Percentiles rank a stretch among this genome's conserved stretches.
These are phyloP conservation scores for Eunapius fragilis DNA, from an alignment of 37 sponge, comb jelly and placozoan species.

Conservation along the genomic window DNA sequence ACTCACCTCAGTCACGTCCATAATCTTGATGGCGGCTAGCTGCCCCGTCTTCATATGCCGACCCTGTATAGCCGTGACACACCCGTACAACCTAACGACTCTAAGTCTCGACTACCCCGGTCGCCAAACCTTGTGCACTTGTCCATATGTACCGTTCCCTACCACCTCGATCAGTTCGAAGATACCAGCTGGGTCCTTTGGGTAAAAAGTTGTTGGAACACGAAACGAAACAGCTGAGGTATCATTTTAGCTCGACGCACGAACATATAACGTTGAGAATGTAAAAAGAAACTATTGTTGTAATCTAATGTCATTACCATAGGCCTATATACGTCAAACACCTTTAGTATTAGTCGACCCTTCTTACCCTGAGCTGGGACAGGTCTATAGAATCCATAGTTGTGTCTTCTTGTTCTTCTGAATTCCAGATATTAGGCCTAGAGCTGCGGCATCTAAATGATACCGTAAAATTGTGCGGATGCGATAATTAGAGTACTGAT, in stretches of 20 bases:
- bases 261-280: neutral
- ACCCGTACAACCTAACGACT: neutral
- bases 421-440: neutral
- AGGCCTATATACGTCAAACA: too few relatives aligned
- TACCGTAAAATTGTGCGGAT: neutral
- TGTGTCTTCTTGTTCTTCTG: neutral
- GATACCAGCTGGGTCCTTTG: conserved; percentile 86
- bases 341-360: neutral
- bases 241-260: neutral
- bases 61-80: conserved; percentile 22
- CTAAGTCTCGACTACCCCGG: neutral
- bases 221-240: neutral
- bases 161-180: conserved; percentile 95
- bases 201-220: neutral
- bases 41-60: conserved; percentile 86
- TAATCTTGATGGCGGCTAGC: conserved; percentile 95
- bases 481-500: neutral
- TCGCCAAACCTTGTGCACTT: conserved; percentile 85
- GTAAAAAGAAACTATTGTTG: neutral
- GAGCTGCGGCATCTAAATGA: neutral
- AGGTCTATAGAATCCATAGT: conserved; percentile 62
- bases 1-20: conserved; percentile 95
- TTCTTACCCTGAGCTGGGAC: conserved; percentile 54
- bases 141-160: conserved; percentile 97
- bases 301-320: neutral